Conservation (phyloP, 2,113 vertebrate genomes). For the Pundamilia nyererei region DNA sequence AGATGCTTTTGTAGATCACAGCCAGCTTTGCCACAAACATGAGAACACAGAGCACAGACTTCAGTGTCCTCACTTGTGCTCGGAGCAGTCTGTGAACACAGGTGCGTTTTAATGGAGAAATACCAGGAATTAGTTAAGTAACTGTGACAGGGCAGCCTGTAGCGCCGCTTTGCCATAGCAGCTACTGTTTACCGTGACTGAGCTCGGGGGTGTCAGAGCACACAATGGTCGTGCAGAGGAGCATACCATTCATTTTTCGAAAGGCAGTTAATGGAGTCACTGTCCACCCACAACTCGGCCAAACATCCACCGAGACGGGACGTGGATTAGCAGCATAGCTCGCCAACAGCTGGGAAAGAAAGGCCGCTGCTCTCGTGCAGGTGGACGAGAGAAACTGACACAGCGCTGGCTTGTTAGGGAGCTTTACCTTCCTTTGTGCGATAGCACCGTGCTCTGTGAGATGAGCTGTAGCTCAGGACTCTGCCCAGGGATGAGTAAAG, state of each 20-base stretch:
- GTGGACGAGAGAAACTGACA: slow-evolving; percentile 15
- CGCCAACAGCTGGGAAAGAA: slow-evolving; percentile 14
- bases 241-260: slow-evolving; percentile 34
- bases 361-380: background rate
- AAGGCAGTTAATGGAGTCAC: background rate
- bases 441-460: background rate
- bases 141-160: background rate
- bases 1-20: background rate
- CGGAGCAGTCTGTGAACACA: background rate
- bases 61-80: background rate
- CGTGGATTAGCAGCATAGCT: slow-evolving; percentile 5
- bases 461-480: background rate
- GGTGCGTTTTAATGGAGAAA: background rate
- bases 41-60: background rate
- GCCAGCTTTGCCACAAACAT: background rate
- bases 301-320: background rate
- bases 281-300: background rate
- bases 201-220: background rate
- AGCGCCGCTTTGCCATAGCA: background rate
- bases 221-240: background rate
- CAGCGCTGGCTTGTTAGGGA: background rate
- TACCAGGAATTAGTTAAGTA: background rate
- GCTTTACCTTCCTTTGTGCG: background rate
- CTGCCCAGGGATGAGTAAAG: background rate
- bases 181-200: background rate